These are phyloP conservation scores for Theodoxus fluviatilis DNA, from an alignment of 2,888 invertebrate species.

Conservation along the genomic window DNA sequence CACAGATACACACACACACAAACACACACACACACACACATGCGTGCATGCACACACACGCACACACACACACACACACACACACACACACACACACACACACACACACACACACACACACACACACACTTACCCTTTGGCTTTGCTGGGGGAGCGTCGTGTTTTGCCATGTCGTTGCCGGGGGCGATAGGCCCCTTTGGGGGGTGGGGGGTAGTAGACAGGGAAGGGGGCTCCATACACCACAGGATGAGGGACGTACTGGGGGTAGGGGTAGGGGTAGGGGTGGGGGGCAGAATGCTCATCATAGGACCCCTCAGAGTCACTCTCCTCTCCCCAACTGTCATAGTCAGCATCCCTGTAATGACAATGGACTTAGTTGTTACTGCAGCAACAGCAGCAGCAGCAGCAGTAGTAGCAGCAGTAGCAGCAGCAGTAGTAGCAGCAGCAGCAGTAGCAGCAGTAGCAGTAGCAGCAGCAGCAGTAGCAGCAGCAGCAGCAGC, in stretches of 20 bases:
- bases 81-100: too few species aligned
- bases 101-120: too few species aligned
- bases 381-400: constrained; percentile 3
- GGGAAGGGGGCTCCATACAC: constrained; percentile 51
- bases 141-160: too few species aligned
- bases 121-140: too few species aligned
- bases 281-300: constrained; percentile 42
- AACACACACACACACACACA: too few species aligned
- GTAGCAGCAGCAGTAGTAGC: constrained; percentile 15
- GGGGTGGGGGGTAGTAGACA: constrained; percentile 54
- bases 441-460: constrained; percentile 5
- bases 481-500: constrained; percentile 8
- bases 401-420: constrained; percentile 14
- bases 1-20: too few species aligned
- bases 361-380: constrained; percentile 1
- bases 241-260: constrained; percentile 39
- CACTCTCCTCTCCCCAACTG: constrained; percentile 56
- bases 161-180: background rate
- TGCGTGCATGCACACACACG: too few species aligned
- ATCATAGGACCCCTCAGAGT: constrained; percentile 38
- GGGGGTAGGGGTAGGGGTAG: constrained; percentile 37
- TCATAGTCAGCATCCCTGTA: constrained; percentile 48
- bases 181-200: constrained; percentile 30
- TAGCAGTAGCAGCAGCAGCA: constrained; percentile 11
- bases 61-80: too few species aligned